These are phyloP conservation scores for Zootermopsis nevadensis DNA, from an alignment of 2,888 invertebrate species.

Conservation along the genomic window DNA sequence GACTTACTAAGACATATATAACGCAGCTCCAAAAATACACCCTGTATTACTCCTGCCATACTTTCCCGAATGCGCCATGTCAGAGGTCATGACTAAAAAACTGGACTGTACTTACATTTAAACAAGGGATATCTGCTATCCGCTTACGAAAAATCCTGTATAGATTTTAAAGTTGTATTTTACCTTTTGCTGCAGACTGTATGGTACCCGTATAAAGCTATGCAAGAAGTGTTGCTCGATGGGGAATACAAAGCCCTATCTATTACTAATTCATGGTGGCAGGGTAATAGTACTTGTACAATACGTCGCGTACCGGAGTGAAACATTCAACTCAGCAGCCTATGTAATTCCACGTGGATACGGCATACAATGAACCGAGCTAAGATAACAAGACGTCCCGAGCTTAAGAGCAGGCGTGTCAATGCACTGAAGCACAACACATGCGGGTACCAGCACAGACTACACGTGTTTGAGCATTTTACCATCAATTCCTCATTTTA, in stretches of 20 bases:
- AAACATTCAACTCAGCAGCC: background rate
- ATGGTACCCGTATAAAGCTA: background rate
- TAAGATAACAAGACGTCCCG: background rate
- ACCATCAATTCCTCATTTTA: background rate
- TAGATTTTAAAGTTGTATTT: background rate
- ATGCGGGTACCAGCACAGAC: conserved; percentile 29
- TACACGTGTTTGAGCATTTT: background rate
- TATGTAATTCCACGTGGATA: background rate
- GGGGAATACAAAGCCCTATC: background rate
- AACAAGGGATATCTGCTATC: too few relatives aligned
- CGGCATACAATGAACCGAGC: background rate
- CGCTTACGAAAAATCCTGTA: too few relatives aligned
- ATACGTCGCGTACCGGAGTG: background rate
- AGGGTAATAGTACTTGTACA: background rate
- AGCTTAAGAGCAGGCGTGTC: background rate
- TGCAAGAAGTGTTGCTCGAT: background rate
- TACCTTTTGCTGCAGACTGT: background rate
- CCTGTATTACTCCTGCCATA: too few relatives aligned
- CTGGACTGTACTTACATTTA: too few relatives aligned
- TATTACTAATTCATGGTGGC: conserved; percentile 1
- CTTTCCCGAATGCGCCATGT: too few relatives aligned
- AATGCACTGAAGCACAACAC: background rate
- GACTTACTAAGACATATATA: too few relatives aligned
- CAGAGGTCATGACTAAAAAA: too few relatives aligned
- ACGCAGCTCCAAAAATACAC: too few relatives aligned